A percentile compares a stretch with the other conserved stretches of the same genome.
phyloP scores from a whole-genome alignment of 2,113 vertebrate species.

The Syngnathus floridae region DNA sequence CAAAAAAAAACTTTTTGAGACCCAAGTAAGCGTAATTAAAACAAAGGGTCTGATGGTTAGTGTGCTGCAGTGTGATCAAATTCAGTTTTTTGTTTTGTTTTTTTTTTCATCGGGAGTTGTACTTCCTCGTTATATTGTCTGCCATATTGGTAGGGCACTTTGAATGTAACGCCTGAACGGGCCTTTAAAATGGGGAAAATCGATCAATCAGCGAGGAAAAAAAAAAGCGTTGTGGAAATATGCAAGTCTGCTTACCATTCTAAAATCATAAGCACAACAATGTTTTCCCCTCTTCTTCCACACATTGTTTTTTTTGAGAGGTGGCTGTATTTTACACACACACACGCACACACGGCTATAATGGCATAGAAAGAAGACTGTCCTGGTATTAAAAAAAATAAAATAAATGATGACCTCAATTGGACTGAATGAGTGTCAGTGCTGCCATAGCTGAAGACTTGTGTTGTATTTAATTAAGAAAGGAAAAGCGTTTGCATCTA shows the following conservation, averaged over 20 bases:
- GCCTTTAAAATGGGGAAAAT: slow-evolving; percentile 45
- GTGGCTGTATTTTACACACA: neutral
- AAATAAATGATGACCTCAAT: slow-evolving; percentile 24
- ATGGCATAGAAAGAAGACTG: neutral
- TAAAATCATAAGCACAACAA: slow-evolving; percentile 17
- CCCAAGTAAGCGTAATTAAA: neutral
- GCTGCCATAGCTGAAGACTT: slow-evolving; percentile 6
- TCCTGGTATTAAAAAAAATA: neutral
- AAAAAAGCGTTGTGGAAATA: slow-evolving; percentile 21
- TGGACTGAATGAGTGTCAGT: slow-evolving; percentile 25
- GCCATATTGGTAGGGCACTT: slow-evolving; percentile 72
- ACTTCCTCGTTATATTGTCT: slow-evolving; percentile 61
- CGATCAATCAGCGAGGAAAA: neutral
- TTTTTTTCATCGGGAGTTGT: slow-evolving; percentile 35
- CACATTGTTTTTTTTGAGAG: neutral
- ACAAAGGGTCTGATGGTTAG: slow-evolving; percentile 25
- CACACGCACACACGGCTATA: neutral
- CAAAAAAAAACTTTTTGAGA: slow-evolving; percentile 6
- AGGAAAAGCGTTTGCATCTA: neutral
- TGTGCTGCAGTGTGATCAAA: slow-evolving; percentile 34
- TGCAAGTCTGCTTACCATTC: slow-evolving; percentile 26
- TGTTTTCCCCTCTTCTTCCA: neutral
- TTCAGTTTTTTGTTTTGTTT: slow-evolving; percentile 24
- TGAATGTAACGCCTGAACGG: slow-evolving; percentile 68
- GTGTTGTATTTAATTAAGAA: slow-evolving; percentile 16